phyloP scores from a whole-genome alignment of 2,113 vertebrate species.

The Phrynocephalus versicolor region DNA sequence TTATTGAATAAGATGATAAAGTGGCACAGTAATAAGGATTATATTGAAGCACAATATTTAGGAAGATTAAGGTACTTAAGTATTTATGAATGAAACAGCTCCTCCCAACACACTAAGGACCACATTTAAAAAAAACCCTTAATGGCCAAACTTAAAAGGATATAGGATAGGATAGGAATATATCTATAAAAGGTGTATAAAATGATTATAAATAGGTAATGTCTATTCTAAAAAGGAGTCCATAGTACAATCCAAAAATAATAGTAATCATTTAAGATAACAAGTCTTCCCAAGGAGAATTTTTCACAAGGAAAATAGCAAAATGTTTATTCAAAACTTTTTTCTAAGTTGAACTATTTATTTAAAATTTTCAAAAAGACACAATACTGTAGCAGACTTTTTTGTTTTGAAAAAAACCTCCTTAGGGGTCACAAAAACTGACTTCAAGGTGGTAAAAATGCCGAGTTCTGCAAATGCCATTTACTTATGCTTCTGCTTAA shows the following conservation, averaged over 20 bases:
- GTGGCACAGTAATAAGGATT: too few relatives aligned
- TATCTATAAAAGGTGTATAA: neutral
- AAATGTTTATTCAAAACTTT: neutral
- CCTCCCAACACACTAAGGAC: too few relatives aligned
- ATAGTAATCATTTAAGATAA: neutral
- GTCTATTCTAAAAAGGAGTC: neutral
- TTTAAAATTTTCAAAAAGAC: neutral
- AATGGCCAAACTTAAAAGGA: neutral
- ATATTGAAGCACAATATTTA: too few relatives aligned
- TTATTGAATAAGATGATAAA: neutral
- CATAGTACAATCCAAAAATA: neutral
- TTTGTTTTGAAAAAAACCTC: neutral
- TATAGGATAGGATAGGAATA: neutral
- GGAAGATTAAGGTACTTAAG: too few relatives aligned
- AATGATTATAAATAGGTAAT: neutral
- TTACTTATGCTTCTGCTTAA: neutral
- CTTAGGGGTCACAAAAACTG: neutral
- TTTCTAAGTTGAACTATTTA: neutral
- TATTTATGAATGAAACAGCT: neutral
- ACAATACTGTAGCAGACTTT: neutral
- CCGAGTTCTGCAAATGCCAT: neutral
- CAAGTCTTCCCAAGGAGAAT: neutral
- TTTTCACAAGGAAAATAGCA: neutral
- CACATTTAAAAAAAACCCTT: neutral
- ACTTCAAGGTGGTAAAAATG: neutral